phyloP scores from a whole-genome alignment of 1,140 invertebrate genomes.

The Solenopsis invicta region DNA sequence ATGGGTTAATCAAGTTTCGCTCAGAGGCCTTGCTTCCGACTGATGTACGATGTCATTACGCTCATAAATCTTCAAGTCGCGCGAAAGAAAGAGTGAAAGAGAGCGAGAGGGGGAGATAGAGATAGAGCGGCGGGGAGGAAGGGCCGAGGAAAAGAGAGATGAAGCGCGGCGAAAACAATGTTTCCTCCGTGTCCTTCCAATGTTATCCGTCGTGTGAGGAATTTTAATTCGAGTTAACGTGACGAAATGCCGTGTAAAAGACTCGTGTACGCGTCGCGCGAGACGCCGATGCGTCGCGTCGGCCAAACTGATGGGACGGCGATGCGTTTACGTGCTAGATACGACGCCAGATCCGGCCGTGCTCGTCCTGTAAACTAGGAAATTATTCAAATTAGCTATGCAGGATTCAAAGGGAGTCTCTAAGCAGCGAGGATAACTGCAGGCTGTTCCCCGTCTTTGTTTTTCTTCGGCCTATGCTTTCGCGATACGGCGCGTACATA shows the following conservation, averaged over 20 bases:
- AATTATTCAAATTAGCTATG: conserved; percentile 65
- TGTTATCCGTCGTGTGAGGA: conserved; percentile 4
- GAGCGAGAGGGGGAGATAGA: neutral
- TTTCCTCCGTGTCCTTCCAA: conserved; percentile 1
- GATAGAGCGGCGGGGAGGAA: too few species aligned
- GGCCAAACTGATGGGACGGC: conserved; percentile 37
- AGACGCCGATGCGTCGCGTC: conserved; percentile 30
- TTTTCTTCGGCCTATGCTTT: conserved; percentile 2
- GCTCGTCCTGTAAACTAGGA: conserved; percentile 60
- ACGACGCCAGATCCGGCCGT: conserved; percentile 66
- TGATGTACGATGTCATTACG: conserved; percentile 63
- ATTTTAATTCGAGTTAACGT: conserved; percentile 52
- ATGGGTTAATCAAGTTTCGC: conserved; percentile 63
- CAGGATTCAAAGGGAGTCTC: conserved; percentile 33
- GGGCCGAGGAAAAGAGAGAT: neutral
- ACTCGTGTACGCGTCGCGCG: conserved; percentile 32
- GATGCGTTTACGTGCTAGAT: conserved; percentile 65
- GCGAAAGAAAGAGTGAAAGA: neutral
- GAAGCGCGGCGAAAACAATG: conserved; percentile 46
- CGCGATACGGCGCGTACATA: conserved; percentile 7
- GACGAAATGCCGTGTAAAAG: conserved; percentile 39
- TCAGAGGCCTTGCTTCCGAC: conserved; percentile 60
- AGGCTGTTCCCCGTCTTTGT: neutral
- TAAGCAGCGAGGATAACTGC: neutral
- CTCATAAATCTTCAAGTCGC: conserved; percentile 48